Conservation (phyloP, 2,797 vertebrate species). For the Morus bassanus region DNA sequence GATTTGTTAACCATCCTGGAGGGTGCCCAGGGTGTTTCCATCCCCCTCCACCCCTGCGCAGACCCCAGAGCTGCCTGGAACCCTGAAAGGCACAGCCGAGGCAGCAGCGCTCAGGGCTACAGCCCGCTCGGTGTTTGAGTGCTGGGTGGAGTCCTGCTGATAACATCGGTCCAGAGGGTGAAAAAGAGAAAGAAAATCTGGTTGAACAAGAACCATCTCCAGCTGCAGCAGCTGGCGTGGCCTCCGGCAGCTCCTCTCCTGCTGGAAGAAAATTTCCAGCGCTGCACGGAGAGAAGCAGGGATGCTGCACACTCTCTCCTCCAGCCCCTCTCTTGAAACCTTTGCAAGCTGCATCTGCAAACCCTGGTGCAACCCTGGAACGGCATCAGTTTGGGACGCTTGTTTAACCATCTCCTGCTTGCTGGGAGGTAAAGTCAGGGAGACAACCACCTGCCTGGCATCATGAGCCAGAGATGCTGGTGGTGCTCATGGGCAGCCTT, state of each 20-base stretch:
- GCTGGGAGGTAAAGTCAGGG: background rate
- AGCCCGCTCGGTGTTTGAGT: background rate
- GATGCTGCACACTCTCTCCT: background rate
- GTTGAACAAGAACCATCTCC: background rate
- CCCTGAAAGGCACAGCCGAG: accelerated
- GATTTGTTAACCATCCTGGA: background rate
- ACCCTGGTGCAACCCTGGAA: background rate
- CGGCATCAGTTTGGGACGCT: background rate
- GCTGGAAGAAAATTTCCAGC: constrained; percentile 1
- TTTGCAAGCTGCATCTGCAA: background rate
- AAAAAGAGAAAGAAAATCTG: constrained; percentile 28
- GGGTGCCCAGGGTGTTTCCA: background rate
- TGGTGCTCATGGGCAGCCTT: background rate
- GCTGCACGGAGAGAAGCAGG: background rate
- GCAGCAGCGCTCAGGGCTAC: background rate
- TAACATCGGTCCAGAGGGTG: background rate
- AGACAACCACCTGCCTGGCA: background rate
- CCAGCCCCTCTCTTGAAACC: background rate
- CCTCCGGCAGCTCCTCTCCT: background rate
- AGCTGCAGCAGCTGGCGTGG: background rate
- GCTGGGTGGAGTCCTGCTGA: constrained; percentile 5
- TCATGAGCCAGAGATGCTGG: background rate
- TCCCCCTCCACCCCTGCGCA: background rate
- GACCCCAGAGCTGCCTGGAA: background rate
- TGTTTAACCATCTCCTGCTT: background rate